Evolutionary conservation across 2,888 invertebrate species (phyloP), one percentile per base, ranked within the genome.

Genomic region (Temnothorax unifasciatus): DNA sequence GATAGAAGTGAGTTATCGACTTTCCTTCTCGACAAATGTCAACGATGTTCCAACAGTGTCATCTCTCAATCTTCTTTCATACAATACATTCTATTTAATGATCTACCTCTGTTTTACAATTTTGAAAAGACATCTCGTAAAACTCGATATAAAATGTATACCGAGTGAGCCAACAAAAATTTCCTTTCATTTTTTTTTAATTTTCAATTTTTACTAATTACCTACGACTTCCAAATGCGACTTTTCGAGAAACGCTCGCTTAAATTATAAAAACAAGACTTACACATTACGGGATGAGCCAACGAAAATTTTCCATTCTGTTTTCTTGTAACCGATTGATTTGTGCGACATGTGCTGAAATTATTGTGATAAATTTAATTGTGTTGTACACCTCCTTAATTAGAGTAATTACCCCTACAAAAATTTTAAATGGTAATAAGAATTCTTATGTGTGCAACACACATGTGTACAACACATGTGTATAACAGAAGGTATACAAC

Each of bases 1-100:
- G 47, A 92, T 96, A 81, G 95, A 96, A 93, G 95, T 95, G 83
- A 90, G 86, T 8, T 47, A 77, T 68, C 44, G 29, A 77, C 41
- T 69, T 77, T 68, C 41, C 21, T 13, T 41, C 54, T 29, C 54
- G 15, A 54, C n/a, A 44, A 68, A 54, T 77, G 41, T 66, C 25
- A 44, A 54, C 18, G 13, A 1, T 64, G 18, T 64, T 11, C 11
- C 34, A 11, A 6, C 15, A 18, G 6, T 52, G 15, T 25, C 34
- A 47, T 5, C 13, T 29, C 15, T 21, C n/a, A 4, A 13, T 41
- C 5, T 29, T 68, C 54, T 68, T 44, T 11, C 3, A 11, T 68
- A n/a, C 15, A n/a, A 68, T 41, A n/a, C 9, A 29, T 68, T 41
- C 3, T 13, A 68, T 57, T 57, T n/a, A 54, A 41, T 54, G n/a